Conservation (phyloP, 2,797 vertebrate species). For the Forpus xanthops region DNA sequence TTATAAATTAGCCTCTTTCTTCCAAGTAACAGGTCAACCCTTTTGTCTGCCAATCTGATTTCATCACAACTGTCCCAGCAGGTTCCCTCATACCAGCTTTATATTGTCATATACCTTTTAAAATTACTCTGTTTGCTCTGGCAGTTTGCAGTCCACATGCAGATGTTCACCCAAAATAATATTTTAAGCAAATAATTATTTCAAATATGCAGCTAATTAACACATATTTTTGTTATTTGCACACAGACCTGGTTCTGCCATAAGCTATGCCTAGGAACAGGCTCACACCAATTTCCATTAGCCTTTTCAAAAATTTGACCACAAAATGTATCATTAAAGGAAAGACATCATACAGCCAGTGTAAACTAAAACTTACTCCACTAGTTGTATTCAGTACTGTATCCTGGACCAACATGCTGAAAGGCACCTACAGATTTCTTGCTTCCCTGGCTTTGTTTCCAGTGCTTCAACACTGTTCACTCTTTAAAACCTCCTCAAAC, state of each 20-base stretch:
- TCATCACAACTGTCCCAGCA: not conserved
- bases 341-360: not conserved
- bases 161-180: conserved; percentile 17
- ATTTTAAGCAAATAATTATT: conserved; percentile 33
- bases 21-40: not conserved
- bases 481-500: not conserved
- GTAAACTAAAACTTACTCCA: not conserved
- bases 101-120: not conserved
- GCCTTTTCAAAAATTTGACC: not conserved
- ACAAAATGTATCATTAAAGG: not conserved
- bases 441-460: not conserved
- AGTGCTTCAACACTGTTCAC: not conserved
- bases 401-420: not conserved
- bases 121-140: not conserved
- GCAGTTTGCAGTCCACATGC: conserved; percentile 6
- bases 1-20: not conserved
- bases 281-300: not conserved
- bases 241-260: not conserved
- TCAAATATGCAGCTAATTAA: conserved; percentile 20
- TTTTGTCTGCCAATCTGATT: conserved; percentile 27
- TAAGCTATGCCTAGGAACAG: not conserved
- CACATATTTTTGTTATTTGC: not conserved
- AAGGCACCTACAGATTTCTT: not conserved
- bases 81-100: conserved; percentile 2
- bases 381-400: not conserved